Evolutionary conservation across 2,888 invertebrate species (phyloP).

Genomic region (Brachypalpus laphriformis): DNA sequence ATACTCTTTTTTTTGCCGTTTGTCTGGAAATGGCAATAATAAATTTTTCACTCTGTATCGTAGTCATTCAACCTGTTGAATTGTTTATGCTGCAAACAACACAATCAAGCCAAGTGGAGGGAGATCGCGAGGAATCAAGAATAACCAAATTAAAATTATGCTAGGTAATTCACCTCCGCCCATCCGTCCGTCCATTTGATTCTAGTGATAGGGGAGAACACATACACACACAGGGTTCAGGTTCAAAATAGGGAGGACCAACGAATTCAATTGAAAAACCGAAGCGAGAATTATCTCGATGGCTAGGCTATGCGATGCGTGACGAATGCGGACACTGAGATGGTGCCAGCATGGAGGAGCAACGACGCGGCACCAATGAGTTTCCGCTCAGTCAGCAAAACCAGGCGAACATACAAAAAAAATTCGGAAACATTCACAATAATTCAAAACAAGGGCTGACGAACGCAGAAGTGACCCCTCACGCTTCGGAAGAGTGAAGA

Average conservation of each 20-base stretch:
- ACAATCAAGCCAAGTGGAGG: conserved; percentile 25
- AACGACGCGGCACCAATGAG: conserved; percentile 82
- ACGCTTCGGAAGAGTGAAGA: neutral
- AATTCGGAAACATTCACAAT: conserved; percentile 53
- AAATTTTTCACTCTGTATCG: conserved; percentile 62
- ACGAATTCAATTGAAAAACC: conserved; percentile 68
- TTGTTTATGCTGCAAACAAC: conserved; percentile 66
- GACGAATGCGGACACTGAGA: conserved; percentile 64
- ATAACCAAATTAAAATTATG: conserved; percentile 72
- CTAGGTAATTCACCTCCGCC: conserved; percentile 69
- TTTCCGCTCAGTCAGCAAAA: conserved; percentile 78
- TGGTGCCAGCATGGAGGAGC: conserved; percentile 75
- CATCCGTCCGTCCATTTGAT: conserved; percentile 16
- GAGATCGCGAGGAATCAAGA: conserved; percentile 39
- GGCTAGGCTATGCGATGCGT: conserved; percentile 75
- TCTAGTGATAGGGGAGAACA: conserved; percentile 62
- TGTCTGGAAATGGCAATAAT: conserved; percentile 66
- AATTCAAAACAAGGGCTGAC: conserved; percentile 62
- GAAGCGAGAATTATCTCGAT: conserved; percentile 73
- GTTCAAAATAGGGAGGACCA: conserved; percentile 34
- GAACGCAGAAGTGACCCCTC: conserved; percentile 8
- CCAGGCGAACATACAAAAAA: conserved; percentile 23
- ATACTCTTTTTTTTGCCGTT: conserved; percentile 27
- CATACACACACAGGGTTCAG: neutral
- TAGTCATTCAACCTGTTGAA: conserved; percentile 73